Conservation (phyloP, 2,888 invertebrate genomes). For the Spilarctia lutea region DNA sequence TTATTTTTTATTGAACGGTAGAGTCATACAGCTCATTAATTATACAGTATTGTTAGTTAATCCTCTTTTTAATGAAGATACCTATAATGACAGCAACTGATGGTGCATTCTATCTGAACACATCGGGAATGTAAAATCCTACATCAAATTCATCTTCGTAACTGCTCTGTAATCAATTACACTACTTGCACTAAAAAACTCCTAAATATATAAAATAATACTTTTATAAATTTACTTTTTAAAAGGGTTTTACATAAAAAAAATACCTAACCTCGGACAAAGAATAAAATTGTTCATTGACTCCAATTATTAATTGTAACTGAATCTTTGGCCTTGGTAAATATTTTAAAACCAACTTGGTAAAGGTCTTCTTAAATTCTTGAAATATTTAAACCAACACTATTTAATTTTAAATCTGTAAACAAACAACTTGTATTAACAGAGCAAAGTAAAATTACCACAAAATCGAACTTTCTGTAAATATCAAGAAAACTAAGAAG, state of each 20-base stretch:
- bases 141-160: too few relatives aligned
- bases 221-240: neutral
- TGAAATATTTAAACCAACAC: neutral
- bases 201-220: too few relatives aligned
- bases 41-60: neutral
- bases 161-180: too few relatives aligned
- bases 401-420: neutral
- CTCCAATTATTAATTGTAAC: neutral
- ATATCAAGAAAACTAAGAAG: conserved; percentile 23
- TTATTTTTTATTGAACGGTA: neutral
- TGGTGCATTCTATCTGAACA: neutral
- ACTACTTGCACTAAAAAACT: neutral
- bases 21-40: neutral
- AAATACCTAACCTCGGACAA: neutral
- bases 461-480: conserved; percentile 14
- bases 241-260: neutral
- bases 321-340: neutral
- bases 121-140: neutral
- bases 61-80: too few relatives aligned
- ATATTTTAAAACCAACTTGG: neutral
- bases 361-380: neutral
- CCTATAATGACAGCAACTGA: too few relatives aligned
- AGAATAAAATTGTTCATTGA: neutral
- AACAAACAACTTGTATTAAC: conserved; percentile 12
- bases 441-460: conserved; percentile 19